Evolutionary conservation across 2,797 vertebrate species (phyloP).

Genomic region (Phoebastria nigripes): DNA sequence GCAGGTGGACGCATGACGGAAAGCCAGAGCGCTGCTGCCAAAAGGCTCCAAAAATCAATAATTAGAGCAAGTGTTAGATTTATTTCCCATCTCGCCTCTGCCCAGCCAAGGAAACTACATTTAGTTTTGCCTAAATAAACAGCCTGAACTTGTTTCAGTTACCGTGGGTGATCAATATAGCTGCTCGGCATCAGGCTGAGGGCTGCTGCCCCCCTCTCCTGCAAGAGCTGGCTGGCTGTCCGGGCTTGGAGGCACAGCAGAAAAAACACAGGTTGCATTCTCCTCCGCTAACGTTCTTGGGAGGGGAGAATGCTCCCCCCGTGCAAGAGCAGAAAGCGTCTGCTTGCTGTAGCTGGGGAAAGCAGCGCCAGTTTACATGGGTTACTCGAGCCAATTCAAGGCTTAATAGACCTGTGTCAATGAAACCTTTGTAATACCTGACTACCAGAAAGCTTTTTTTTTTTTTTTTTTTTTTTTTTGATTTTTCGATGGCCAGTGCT

Average conservation of each 20-base stretch:
- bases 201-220: background rate
- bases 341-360: background rate
- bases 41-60: background rate
- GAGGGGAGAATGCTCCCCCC: background rate
- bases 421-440: background rate
- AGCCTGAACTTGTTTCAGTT: background rate
- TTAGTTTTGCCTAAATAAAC: background rate
- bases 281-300: fast-evolving
- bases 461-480: background rate
- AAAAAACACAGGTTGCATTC: background rate
- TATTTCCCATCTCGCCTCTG: background rate
- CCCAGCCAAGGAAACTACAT: background rate
- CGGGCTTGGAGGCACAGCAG: background rate
- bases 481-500: background rate
- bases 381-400: background rate
- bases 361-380: background rate
- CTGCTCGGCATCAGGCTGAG: background rate
- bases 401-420: background rate
- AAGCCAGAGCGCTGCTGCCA: background rate
- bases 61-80: background rate
- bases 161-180: background rate
- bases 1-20: background rate
- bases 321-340: background rate
- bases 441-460: background rate
- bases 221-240: background rate